Evolutionary conservation across 2,113 vertebrate genomes (phyloP), one percentile per base, ranked within the genome.

Genomic region (Diadophis punctatus): DNA sequence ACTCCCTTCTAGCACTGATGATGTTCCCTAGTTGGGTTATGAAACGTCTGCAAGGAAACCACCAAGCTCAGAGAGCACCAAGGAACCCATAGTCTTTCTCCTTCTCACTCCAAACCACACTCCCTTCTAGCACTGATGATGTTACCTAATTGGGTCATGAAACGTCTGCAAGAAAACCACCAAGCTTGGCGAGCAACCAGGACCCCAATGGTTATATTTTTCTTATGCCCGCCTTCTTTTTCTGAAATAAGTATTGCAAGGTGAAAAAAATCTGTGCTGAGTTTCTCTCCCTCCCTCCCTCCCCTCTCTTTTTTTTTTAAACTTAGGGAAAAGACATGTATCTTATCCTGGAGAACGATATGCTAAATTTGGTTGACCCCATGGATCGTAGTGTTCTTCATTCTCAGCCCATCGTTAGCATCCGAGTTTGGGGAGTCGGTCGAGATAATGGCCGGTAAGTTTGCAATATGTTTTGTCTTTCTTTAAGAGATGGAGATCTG

Each of bases 381-480:
- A 98, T 98, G 96, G 99, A 99, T 96, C 98, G 95, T 95, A 98
- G 98, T 1, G 98, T 99, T 93, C 98, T 99, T 56, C 99, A 99
- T 95, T 98, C 99, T 0, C 99, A 99, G 97, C 99, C 99, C 96
- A 99, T 99, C 80, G 98, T 98, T 95, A 99, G 98, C 98, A 99
- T 99, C 96, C 97, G 98, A 4, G 98, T 99, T 46, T 99, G 99
- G 99, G 99, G 99, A 0, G 99, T 99, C 55, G 99, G 99, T 4
- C 98, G 99, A 1, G 99, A 99, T 97, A 98, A 99, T 0, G 99
- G 99, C 96, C 98, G 99, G 99, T 99, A 95, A 98, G 98, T 97
- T 93, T 86, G 90, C 0, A 0, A 90, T 93, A 49, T 68, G 25
- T 52, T 95, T 80, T n/a, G n/a, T 34, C 23, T n/a, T 68, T 68